Evolutionary conservation across 2,113 vertebrate genomes (phyloP), one percentile per base, ranked within the genome.

Genomic region (Euleptes europaea): DNA sequence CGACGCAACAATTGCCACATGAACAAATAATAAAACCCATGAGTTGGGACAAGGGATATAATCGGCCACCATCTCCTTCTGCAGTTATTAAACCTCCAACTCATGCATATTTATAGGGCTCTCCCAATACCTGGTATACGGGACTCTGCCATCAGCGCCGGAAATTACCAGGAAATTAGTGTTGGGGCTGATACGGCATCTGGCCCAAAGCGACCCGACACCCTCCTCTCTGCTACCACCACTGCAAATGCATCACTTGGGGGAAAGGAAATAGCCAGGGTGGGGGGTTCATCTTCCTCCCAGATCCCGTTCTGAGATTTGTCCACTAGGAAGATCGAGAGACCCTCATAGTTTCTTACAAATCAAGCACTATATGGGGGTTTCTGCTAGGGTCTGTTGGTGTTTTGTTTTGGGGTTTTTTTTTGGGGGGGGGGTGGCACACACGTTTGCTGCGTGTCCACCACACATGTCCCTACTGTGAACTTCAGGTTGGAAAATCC

Each of bases 31-130:
- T 88, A 84, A 79, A 57, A 31, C 40, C 15, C 31, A 44, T 23
- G 38, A 69, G 60, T 67, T 69, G 47, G 47, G 47, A 23, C 54
- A 33, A 6, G 40, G 42, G 44, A 80, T 47, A 54, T 83, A 74
- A 73, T 83, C 82, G 54, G 57, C 60, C 15, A 0, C 28, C 0
- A 13, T 54, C 28, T 66, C 40, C 65, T 33, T 63, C 23, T 65
- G 0, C 81, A 2, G 2, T 28, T 23, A 0, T 79, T 73, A 70
- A 79, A 66, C 14, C 72, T 84, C 76, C 83, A 66, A 17, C 17
- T 91, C 31, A 78, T 93, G 83, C 85, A 83, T 92, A 88, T 90
- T 92, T 88, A 65, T 90, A 14, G 60, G 17, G 57, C 26, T 28
- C 31, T 23, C 78, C 74, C 1, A 19, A 42, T 0, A 47, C 0